These are phyloP conservation scores for Melanerpes formicivorus DNA, from an alignment of 2,113 vertebrate genomes.

Conservation along the genomic window DNA sequence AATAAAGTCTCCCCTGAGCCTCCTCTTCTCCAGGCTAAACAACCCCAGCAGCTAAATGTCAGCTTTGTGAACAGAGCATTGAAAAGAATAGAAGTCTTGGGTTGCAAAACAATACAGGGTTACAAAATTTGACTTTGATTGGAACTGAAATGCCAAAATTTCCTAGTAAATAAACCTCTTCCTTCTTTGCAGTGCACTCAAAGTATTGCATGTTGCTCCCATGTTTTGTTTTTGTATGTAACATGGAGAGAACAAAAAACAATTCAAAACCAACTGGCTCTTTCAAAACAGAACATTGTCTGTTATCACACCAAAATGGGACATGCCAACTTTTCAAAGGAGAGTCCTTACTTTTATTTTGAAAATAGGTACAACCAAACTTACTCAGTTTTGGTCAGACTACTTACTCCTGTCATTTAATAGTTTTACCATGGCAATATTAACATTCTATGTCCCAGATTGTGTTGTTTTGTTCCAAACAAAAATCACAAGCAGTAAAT, in stretches of 20 bases:
- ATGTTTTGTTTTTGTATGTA: not conserved
- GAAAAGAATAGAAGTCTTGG: not conserved
- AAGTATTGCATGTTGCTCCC: not conserved
- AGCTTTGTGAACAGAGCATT: not conserved
- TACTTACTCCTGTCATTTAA: not conserved
- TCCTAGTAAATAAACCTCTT: not conserved
- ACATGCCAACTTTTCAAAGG: not conserved
- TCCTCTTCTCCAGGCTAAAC: too few relatives aligned
- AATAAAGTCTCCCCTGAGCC: too few relatives aligned
- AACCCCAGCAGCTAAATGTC: not conserved
- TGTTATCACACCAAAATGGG: not conserved
- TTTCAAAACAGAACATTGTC: not conserved
- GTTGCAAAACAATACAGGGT: not conserved
- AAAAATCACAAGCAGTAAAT: not conserved
- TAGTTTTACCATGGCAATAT: not conserved
- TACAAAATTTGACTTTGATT: not conserved
- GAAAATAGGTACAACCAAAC: not conserved
- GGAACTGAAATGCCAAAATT: not conserved
- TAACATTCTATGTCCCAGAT: not conserved
- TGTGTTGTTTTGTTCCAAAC: not conserved
- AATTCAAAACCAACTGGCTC: not conserved
- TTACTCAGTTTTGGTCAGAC: not conserved
- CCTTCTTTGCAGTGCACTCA: not conserved
- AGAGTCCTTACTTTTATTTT: not conserved
- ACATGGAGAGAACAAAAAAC: not conserved